These are phyloP conservation scores for Sinohyriopsis cumingii DNA, from an alignment of 2,888 invertebrate species.

Conservation along the genomic window DNA sequence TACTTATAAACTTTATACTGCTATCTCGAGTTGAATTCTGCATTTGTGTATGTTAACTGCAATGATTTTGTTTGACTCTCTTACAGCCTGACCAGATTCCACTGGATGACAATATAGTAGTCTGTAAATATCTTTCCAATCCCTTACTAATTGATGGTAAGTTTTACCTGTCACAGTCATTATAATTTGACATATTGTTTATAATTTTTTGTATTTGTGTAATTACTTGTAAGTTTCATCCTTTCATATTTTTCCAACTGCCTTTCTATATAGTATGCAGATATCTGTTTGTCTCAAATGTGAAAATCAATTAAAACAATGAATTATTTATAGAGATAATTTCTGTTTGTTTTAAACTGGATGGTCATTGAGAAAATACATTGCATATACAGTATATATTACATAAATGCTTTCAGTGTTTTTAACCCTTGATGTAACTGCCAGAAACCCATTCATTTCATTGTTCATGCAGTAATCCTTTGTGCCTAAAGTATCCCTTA, in stretches of 20 bases:
- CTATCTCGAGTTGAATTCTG: neutral
- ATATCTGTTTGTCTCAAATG: neutral
- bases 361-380: no score
- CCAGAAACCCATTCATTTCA: no score
- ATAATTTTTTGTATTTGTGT: no score
- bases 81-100: slow-evolving; percentile 90
- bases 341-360: no score
- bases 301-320: neutral
- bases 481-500: no score
- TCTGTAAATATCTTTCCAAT: slow-evolving; percentile 79
- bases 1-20: no score
- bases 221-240: neutral
- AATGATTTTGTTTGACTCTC: slow-evolving; percentile 1
- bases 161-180: slow-evolving; percentile 18
- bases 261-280: neutral
- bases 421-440: no score
- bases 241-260: neutral
- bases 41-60: neutral
- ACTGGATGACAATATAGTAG: slow-evolving; percentile 91
- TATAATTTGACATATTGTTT: neutral
- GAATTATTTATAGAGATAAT: no score
- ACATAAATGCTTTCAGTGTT: no score
- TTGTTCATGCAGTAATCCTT: no score
- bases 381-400: no score
- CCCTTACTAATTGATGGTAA: slow-evolving; percentile 71